phyloP scores from a whole-genome alignment of 53 echinoderm and acorn worm genomes.

The Holothuria scabra region DNA sequence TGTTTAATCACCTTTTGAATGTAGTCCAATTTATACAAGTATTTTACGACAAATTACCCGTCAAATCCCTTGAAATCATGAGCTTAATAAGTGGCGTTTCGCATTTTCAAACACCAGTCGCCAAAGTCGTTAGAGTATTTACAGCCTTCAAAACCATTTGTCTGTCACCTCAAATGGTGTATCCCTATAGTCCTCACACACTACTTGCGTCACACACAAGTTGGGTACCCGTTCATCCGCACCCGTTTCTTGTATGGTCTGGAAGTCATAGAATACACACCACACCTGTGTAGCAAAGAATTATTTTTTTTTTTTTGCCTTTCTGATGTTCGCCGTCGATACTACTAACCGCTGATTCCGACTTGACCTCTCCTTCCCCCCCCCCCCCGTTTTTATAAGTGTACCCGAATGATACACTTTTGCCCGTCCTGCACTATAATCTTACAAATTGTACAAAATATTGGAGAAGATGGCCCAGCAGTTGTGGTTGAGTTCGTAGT shows the following conservation, averaged over 20 bases:
- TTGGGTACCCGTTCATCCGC: constrained; percentile 51
- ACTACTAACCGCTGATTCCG: constrained; percentile 5
- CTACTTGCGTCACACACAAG: constrained; percentile 48
- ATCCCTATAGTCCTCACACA: constrained; percentile 24
- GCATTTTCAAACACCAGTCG: constrained; percentile 31
- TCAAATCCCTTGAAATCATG: constrained; percentile 48
- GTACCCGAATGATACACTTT: constrained; percentile 16
- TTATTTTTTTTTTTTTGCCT: not conserved
- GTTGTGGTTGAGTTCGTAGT: no score
- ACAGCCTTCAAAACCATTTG: constrained; percentile 32
- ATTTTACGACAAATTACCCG: constrained; percentile 38
- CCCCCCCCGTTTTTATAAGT: constrained; percentile 13
- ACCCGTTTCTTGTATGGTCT: constrained; percentile 46
- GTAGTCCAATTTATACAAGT: no score
- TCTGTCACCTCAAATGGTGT: constrained; percentile 28
- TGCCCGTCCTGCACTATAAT: constrained; percentile 1
- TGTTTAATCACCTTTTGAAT: constrained; percentile 48
- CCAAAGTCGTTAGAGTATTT: constrained; percentile 48
- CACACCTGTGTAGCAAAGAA: constrained; percentile 7
- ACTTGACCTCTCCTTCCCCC: not conserved
- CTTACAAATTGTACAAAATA: constrained; percentile 22
- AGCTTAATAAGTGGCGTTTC: constrained; percentile 20
- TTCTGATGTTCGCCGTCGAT: not conserved
- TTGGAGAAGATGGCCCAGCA: no score
- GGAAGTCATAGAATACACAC: constrained; percentile 35